Base-by-base conservation (phyloP, 2,888 invertebrate genomes). In the Theretra japonica region DNA sequence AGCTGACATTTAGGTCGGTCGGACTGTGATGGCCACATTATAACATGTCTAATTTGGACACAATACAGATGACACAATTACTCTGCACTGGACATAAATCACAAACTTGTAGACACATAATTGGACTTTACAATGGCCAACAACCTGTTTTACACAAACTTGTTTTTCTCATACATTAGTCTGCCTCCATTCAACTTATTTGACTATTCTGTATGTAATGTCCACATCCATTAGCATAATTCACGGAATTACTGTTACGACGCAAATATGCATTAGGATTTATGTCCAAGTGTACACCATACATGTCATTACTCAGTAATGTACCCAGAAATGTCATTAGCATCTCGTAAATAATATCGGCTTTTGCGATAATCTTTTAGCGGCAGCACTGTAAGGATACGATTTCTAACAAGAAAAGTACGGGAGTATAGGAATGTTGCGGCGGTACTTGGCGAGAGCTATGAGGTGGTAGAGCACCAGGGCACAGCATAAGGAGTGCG, bases 141-240 rank as follows among this genome's bases (percentile, higher is more conserved):
- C 33, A 48, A 65, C 65, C 41, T 23, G 65, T 65, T 65, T 17
- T 17, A 41, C 11, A 11, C 33, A 62, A 65, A 65, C 65, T 17
- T 15, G 65, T 65, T 65, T 23, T 23, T 65, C 23, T 17, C 48
- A 65, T 17, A 23, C 23, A 48, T 65, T 48, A 15, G 17, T 25
- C 23, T 23, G 23, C 23, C 15, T 65, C 65, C 65, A 65, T 65
- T 41, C 65, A 65, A 48, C 23, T 65, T 65, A 23, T 65, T 41
- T 65, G 15, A 65, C 48, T 48, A 62, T 62, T 62, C 21, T 25
- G 28, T 62, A 62, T 23, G 41, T n/a, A n/a, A 53, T 53, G n/a
- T n/a, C 6, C n/a, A n/a, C 19, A n/a, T n/a, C 6, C n/a, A 53
- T 53, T 53, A 6, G n/a, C n/a, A n/a, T 53, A 6, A n/a, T n/a